A percentile compares a stretch with the other conserved stretches of the same genome.
Conservation (phyloP, 2,113 vertebrate species). For the Cephalopterus ornatus region DNA sequence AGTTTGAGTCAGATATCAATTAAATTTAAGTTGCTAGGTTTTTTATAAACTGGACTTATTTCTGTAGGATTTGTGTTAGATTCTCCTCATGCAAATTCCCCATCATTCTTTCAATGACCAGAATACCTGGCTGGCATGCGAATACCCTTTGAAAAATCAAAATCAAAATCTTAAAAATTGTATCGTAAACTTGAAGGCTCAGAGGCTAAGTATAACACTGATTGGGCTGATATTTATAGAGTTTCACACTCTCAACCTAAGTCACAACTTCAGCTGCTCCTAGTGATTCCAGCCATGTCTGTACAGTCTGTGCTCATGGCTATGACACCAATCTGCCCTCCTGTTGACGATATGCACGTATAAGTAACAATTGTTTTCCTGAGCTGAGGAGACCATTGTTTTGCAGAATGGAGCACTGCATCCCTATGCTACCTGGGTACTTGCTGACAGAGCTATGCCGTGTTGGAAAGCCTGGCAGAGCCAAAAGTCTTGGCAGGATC, state of each 20-base stretch:
- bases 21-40: not conserved
- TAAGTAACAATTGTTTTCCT: not conserved
- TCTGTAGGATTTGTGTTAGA: not conserved
- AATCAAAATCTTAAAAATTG: not conserved
- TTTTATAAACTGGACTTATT: not conserved
- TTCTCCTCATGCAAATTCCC: not conserved
- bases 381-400: accelerated
- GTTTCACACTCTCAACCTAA: not conserved
- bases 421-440: not conserved
- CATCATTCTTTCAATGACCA: not conserved
- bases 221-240: not conserved
- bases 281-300: not conserved
- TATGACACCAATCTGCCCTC: not conserved
- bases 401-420: not conserved
- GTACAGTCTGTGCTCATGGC: not conserved
- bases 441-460: not conserved
- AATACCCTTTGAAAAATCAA: not conserved
- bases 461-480: not conserved
- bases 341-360: not conserved
- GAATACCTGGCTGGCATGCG: not conserved
- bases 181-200: not conserved
- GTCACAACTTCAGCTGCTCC: not conserved
- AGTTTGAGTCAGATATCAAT: not conserved
- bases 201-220: accelerated
- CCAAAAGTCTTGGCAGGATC: not conserved